These are phyloP conservation scores for Nyctibius bracteatus DNA, from an alignment of 2,113 vertebrate genomes.

Conservation along the genomic window DNA sequence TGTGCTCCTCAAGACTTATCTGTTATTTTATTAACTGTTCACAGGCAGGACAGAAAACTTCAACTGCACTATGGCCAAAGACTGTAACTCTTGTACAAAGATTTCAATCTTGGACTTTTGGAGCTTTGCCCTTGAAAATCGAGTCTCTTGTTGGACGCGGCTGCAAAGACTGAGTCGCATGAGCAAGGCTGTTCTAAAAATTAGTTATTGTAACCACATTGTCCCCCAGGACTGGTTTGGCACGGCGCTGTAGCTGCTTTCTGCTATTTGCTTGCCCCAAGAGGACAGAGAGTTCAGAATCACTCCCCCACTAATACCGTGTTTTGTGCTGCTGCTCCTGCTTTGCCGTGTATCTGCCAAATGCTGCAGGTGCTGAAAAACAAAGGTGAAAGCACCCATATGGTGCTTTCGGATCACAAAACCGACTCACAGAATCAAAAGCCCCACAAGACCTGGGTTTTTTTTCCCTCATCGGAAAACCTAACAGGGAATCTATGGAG, in stretches of 20 bases:
- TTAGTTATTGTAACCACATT: not conserved
- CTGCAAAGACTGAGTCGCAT: not conserved
- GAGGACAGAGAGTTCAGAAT: not conserved
- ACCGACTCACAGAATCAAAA: not conserved
- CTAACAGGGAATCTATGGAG: not conserved
- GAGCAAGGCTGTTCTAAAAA: not conserved
- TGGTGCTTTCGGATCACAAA: not conserved
- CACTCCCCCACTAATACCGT: not conserved
- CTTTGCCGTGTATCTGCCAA: slow-evolving; percentile 21
- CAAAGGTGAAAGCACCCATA: slow-evolving; percentile 54
- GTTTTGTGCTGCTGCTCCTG: not conserved
- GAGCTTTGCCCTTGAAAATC: not conserved
- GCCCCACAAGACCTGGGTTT: not conserved
- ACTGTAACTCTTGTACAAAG: not conserved
- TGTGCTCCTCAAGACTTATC: not conserved
- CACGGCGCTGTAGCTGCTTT: not conserved
- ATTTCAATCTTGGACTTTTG: not conserved
- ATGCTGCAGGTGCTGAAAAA: slow-evolving; percentile 39
- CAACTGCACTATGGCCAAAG: not conserved
- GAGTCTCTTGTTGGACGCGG: not conserved
- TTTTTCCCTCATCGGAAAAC: not conserved
- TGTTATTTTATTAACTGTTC: not conserved
- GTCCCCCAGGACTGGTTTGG: not conserved
- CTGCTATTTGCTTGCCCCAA: slow-evolving; percentile 5
- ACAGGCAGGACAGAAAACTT: not conserved